phyloP scores from a whole-genome alignment of 2,113 vertebrate genomes.

The Myotis yumanensis region DNA sequence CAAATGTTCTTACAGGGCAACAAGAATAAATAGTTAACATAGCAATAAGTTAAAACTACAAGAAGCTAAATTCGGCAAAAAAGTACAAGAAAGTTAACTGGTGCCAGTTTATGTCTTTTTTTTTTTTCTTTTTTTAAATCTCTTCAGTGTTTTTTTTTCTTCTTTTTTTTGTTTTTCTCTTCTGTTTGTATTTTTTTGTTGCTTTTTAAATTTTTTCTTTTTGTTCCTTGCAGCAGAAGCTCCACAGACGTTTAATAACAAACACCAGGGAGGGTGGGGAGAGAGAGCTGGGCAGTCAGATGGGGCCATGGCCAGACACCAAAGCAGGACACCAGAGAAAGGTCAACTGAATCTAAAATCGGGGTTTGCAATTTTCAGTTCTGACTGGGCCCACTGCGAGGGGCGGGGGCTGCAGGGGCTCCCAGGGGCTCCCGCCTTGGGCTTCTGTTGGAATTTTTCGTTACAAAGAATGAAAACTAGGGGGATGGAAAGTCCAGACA shows the following conservation, averaged over 20 bases:
- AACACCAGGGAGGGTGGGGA: conserved; percentile 75
- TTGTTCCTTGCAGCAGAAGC: conserved; percentile 79
- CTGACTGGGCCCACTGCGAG: conserved; percentile 36
- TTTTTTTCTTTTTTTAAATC: conserved; percentile 81
- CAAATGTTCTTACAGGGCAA: conserved; percentile 92
- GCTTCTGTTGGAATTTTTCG: conserved; percentile 63
- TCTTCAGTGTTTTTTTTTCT: conserved; percentile 81
- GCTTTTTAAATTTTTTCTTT: conserved; percentile 69
- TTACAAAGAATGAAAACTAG: conserved; percentile 60
- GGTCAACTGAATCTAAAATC: conserved; percentile 49
- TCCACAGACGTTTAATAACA: conserved; percentile 76
- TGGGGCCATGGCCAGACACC: conserved; percentile 67
- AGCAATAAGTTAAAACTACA: conserved; percentile 98
- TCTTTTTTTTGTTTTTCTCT: background rate
- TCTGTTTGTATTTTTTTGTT: conserved; percentile 56
- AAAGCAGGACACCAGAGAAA: conserved; percentile 50
- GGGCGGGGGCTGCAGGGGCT: conserved; percentile 15
- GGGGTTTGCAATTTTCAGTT: conserved; percentile 41
- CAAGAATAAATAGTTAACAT: conserved; percentile 96
- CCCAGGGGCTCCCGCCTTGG: conserved; percentile 52
- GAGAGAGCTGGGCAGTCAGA: conserved; percentile 73
- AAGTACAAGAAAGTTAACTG: conserved; percentile 92
- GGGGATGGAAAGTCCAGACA: conserved; percentile 28
- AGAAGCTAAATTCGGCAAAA: conserved; percentile 94
- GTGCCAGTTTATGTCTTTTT: conserved; percentile 88